Conservation (phyloP, 1,140 invertebrate species). For the Hypsibius dujardini region DNA sequence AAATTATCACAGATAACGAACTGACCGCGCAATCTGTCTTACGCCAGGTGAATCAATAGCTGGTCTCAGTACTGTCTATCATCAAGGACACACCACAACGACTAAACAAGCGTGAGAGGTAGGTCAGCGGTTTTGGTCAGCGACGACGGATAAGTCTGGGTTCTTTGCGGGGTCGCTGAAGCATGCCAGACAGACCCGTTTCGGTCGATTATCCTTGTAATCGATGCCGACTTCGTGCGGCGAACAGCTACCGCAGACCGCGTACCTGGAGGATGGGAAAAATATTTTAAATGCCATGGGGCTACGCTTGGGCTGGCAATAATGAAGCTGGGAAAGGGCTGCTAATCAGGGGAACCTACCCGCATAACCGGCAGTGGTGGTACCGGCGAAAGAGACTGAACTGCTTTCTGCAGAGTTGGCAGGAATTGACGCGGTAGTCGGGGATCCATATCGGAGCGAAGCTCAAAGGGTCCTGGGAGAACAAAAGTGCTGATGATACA, state of each 20-base stretch:
- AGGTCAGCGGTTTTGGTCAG: too few species aligned
- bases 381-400: conserved; percentile 48
- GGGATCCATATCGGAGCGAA: conserved; percentile 11
- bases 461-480: background rate
- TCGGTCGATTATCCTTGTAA: conserved; percentile 11
- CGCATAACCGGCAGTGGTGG: conserved; percentile 69
- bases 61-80: too few species aligned
- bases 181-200: conserved; percentile 4
- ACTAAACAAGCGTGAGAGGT: too few species aligned
- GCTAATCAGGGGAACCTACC: conserved; percentile 26
- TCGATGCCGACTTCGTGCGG: conserved; percentile 41
- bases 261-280: conserved; percentile 31
- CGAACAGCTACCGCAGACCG: conserved; percentile 62
- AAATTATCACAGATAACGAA: too few species aligned
- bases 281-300: too few species aligned
- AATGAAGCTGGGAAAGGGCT: too few species aligned
- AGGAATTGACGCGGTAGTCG: background rate
- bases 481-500: background rate
- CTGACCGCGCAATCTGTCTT: too few species aligned
- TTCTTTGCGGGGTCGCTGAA: background rate
- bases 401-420: background rate
- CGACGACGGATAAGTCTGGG: too few species aligned
- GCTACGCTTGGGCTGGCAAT: too few species aligned
- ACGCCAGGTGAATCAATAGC: too few species aligned
- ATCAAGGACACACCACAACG: too few species aligned